phyloP scores from a whole-genome alignment of 1,140 invertebrate genomes.

The Brachionus manjavacas region DNA sequence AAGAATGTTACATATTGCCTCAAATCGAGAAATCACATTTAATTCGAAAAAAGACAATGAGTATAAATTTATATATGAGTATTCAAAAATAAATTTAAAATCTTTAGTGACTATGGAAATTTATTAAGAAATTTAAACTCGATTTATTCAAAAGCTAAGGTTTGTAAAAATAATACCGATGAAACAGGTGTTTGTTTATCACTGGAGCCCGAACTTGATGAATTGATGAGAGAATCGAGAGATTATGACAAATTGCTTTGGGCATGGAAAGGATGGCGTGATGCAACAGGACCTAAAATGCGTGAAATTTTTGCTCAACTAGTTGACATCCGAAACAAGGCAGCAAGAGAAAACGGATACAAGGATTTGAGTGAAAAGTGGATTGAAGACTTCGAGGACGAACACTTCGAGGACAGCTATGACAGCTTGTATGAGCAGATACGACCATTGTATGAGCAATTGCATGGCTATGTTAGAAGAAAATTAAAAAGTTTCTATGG shows the following conservation, averaged over 20 bases:
- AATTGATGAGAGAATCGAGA: slow-evolving; percentile 47
- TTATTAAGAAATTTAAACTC: slow-evolving; percentile 43
- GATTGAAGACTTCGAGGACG: slow-evolving; percentile 48
- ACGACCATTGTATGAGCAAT: slow-evolving; percentile 50
- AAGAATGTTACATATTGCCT: neutral
- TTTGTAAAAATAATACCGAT: slow-evolving; percentile 45
- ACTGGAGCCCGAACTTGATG: slow-evolving; percentile 46
- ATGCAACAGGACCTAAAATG: slow-evolving; percentile 45
- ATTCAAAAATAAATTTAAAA: no score
- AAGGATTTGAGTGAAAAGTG: slow-evolving; percentile 48
- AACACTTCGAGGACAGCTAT: slow-evolving; percentile 47
- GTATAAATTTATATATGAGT: neutral
- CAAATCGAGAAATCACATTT: neutral
- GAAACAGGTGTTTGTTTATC: slow-evolving; percentile 3
- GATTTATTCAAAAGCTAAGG: slow-evolving; percentile 47
- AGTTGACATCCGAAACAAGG: slow-evolving; percentile 49
- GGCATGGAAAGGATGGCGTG: slow-evolving; percentile 43
- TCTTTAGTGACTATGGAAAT: neutral
- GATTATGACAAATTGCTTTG: slow-evolving; percentile 47
- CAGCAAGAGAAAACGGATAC: slow-evolving; percentile 50
- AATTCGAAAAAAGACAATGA: neutral
- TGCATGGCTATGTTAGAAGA: slow-evolving; percentile 53
- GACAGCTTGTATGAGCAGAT: slow-evolving; percentile 48
- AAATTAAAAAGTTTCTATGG: slow-evolving; percentile 46
- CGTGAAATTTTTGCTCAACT: slow-evolving; percentile 45